Evolutionary conservation across 2,113 vertebrate genomes (phyloP).

Genomic region (Siphamia tubifer): DNA sequence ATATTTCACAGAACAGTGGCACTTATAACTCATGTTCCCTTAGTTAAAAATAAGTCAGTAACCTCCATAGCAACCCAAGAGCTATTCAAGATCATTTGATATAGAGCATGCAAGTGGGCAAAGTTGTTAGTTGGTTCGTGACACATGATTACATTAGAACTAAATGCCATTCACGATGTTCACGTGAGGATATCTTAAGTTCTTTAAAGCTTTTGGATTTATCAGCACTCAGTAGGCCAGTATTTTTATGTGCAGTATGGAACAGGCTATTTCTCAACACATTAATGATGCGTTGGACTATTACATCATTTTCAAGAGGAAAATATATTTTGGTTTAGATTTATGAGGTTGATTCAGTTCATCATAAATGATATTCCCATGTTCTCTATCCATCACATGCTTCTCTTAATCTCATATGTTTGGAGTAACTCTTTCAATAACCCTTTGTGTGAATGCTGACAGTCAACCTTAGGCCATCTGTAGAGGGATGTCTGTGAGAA

Average conservation of each 20-base stretch:
- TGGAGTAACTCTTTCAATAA: slow-evolving; percentile 2
- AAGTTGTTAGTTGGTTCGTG: slow-evolving; percentile 2
- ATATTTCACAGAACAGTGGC: slow-evolving; percentile 62
- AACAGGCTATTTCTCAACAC: background rate
- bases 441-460: background rate
- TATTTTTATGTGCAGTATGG: background rate
- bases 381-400: background rate
- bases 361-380: background rate
- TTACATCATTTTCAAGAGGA: background rate
- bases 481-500: slow-evolving; percentile 21
- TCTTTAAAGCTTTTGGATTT: background rate
- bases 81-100: slow-evolving; percentile 45
- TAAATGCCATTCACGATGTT: slow-evolving; percentile 4
- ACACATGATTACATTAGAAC: background rate
- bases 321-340: background rate
- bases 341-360: background rate
- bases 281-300: background rate
- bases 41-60: slow-evolving; percentile 62
- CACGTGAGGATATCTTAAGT: background rate
- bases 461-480: slow-evolving; percentile 9
- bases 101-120: background rate
- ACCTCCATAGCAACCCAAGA: slow-evolving; percentile 57
- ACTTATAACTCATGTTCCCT: slow-evolving; percentile 45
- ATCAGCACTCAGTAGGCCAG: background rate
- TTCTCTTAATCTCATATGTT: background rate